Evolutionary conservation across 2,888 invertebrate genomes (phyloP), one percentile per base, ranked within the genome.

Genomic region (Lithophane socia): DNA sequence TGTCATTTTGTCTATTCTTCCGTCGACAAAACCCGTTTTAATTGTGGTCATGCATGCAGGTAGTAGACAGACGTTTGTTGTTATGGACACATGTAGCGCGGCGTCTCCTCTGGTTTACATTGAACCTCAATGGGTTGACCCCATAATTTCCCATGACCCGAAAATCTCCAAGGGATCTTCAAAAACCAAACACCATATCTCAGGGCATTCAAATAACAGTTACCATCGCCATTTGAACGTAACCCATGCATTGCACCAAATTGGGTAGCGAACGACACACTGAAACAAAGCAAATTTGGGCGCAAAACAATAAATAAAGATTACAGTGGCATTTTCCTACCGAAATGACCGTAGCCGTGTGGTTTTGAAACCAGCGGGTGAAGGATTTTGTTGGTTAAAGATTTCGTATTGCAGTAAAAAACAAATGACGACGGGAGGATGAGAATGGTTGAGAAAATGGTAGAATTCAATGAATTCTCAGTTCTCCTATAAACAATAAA

Each of bases 221-320:
- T 77, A 83, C 58, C 73, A 72, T 63, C 13, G 64, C 68, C 42
- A 64, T 78, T 80, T 78, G 64, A 74, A 47, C 49, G 47, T 66
- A 60, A 73, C 77, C 77, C 80, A 75, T 79, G 86, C 85, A 85
- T 76, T 82, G 85, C 82, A 85, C 82, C 79, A 85, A 86, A 87
- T 83, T 84, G 76, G 71, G 73, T 67, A 64, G 60, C 61, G 68
- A 82, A 80, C 79, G 82, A 79, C 82, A 79, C 60, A 80, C 78
- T 81, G 79, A 80, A 85, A 87, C 87, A 87, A 87, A 86, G 87
- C 87, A 79, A 84, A 87, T 87, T 86, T 85, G 80, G 87, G 73
- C 72, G 78, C 78, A 85, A 87, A 83, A 87, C 85, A 72, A 89
- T 89, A 89, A 89, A 89, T 89, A 89, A 89, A 89, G 89, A 89